Percentiles rank a stretch among this genome's conserved stretches.
These are phyloP conservation scores for Coenonympha arcania DNA, from an alignment of 2,888 invertebrate genomes.

Conservation along the genomic window DNA sequence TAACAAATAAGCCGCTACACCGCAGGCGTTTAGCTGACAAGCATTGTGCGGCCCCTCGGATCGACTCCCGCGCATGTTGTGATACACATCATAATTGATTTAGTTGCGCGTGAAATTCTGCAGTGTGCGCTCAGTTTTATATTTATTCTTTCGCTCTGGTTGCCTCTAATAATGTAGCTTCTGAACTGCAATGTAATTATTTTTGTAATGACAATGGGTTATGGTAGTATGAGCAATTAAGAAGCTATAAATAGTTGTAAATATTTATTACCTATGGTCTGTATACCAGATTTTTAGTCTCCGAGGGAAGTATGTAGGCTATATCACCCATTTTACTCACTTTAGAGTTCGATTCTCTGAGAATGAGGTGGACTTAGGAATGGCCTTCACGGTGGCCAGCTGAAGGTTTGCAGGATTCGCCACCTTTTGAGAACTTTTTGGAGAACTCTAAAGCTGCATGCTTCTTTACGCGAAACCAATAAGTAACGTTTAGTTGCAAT, in stretches of 20 bases:
- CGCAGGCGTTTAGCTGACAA: slow-evolving; percentile 70
- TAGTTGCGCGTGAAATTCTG: slow-evolving; percentile 65
- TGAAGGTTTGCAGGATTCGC: no score
- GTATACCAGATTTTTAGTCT: background rate
- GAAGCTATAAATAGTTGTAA: background rate
- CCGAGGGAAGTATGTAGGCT: no score
- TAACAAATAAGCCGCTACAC: slow-evolving; percentile 53
- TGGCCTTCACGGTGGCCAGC: no score
- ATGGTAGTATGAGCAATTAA: slow-evolving; percentile 13
- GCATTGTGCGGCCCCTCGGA: slow-evolving; percentile 53
- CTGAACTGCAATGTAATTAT: background rate
- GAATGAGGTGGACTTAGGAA: no score
- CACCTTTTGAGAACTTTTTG: no score
- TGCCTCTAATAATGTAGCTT: slow-evolving; percentile 35
- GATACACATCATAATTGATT: slow-evolving; percentile 61
- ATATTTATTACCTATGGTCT: background rate
- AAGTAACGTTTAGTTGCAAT: no score
- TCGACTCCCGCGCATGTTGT: slow-evolving; percentile 35
- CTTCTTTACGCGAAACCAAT: no score
- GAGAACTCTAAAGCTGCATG: no score
- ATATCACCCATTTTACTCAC: no score
- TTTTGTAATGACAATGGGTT: slow-evolving; percentile 3
- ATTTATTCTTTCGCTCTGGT: slow-evolving; percentile 40
- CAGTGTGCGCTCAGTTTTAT: slow-evolving; percentile 28
- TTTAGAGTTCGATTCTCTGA: no score